A percentile compares a stretch with the other conserved stretches of the same genome.
Conservation (phyloP, 2,113 vertebrate species). For the Dasyprocta punctata region DNA sequence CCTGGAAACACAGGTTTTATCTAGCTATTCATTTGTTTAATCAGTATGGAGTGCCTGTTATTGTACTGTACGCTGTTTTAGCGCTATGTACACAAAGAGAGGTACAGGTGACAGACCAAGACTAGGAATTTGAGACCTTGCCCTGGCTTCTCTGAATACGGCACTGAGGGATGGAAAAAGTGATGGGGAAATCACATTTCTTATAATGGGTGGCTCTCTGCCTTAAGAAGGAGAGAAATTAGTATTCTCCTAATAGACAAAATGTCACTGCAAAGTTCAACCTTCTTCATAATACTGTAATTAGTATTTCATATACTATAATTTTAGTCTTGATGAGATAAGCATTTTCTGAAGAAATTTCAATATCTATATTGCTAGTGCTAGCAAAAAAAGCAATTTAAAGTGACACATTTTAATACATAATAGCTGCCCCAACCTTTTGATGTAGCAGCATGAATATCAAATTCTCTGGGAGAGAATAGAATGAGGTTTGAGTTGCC, state of each 20-base stretch:
- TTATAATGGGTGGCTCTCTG: conserved; percentile 64
- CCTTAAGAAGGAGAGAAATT: conserved; percentile 84
- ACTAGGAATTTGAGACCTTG: background rate
- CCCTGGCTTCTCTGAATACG: background rate
- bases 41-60: background rate
- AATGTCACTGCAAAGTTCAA: conserved; percentile 88
- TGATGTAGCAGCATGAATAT: conserved; percentile 82
- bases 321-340: conserved; percentile 91
- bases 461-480: conserved; percentile 69
- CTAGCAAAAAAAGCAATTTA: conserved; percentile 84
- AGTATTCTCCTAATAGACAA: conserved; percentile 88
- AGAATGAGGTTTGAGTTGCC: conserved; percentile 74
- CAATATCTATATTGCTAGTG: conserved; percentile 86
- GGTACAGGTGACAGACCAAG: background rate
- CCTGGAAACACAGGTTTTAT: background rate
- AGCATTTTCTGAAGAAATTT: conserved; percentile 89
- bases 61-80: background rate
- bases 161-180: background rate
- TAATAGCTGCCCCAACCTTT: conserved; percentile 85
- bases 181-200: conserved; percentile 45
- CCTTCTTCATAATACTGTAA: conserved; percentile 90
- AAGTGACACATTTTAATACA: conserved; percentile 89
- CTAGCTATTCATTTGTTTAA: background rate
- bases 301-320: conserved; percentile 91
- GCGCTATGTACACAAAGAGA: background rate